Evolutionary conservation across 2,888 invertebrate species (phyloP).

Genomic region (Dynastes hyllus): DNA sequence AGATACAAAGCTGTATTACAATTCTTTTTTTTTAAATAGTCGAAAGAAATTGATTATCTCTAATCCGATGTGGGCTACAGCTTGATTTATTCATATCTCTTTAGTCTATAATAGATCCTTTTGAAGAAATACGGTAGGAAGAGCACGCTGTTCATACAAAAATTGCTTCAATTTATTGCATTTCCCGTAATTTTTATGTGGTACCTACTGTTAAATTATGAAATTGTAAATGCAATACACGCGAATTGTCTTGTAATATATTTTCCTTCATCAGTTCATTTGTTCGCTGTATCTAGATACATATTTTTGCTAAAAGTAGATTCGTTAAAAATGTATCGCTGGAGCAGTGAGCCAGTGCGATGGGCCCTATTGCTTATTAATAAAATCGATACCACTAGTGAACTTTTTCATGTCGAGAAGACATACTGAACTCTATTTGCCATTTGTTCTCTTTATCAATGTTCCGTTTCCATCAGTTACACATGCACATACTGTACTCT

Average conservation of each 20-base stretch:
- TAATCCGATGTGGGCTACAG: no score
- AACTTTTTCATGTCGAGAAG: constrained; percentile 46
- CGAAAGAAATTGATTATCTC: no score
- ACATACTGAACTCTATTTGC: constrained; percentile 20
- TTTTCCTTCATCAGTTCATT: neutral
- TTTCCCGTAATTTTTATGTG: no score
- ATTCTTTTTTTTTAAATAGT: no score
- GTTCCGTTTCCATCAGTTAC: neutral
- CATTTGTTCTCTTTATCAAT: constrained; percentile 13
- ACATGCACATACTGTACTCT: neutral
- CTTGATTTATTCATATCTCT: no score
- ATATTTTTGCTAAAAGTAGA: constrained; percentile 35
- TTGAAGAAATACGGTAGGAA: no score
- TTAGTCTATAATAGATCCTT: no score
- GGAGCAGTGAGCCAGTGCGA: constrained; percentile 34
- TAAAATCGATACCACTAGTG: constrained; percentile 43
- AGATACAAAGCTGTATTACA: no score
- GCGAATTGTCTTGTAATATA: neutral
- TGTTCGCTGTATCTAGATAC: neutral
- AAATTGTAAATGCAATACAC: neutral
- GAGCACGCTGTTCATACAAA: no score
- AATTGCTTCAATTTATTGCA: no score
- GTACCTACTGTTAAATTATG: no score
- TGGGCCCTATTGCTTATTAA: constrained; percentile 43
- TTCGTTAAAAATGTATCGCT: constrained; percentile 38